Evolutionary conservation across 1,140 invertebrate species (phyloP), one percentile per base, ranked within the genome.

Genomic region (Drosophila rufa): DNA sequence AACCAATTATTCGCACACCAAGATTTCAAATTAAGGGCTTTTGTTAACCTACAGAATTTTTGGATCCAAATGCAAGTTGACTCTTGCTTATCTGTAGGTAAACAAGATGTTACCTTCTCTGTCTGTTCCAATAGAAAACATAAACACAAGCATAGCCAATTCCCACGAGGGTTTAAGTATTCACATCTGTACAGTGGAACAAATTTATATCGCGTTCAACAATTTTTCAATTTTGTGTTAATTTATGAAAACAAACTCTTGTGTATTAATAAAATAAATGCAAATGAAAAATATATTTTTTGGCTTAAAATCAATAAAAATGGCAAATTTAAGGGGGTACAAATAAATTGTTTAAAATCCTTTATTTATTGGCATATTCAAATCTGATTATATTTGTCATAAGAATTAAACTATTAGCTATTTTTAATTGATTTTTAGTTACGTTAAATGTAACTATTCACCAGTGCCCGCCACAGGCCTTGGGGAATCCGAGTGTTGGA

Each of bases 131-230:
- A 60, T 81, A 48, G 85, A 85, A 85, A 84, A 90, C 82, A 82
- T 71, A 70, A 89, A 69, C 71, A 76, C 73, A 80, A 80, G 58
- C 84, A 69, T 38, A 67, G 66, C 55, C 84, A 75, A 84, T 79
- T 87, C 80, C 84, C 84, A 66, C 62, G 22, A 77, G 82, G 43
- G 59, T 48, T 47, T 38, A 43, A 33, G 42, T 58, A 45, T 51
- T 48, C 47, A 12, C 22, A 4, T 36, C 19, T 15, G 33, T 40
- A 89, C 83, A 77, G 76, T 86, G 84, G 40, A 11, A 6, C 36
- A 43, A 47, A 9, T 22, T 30, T 14, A 30, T 17, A 25, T 2
- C 15, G 9, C 4, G 30, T 11, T 36, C 36, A 36, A 36, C 2
- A 36, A n/a, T 22, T 48, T 8, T 19, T 33, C 12, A 17, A 17